Percentiles rank a stretch among this genome's conserved stretches.
Conservation (phyloP, 2,797 vertebrate genomes). For the Artibeus jamaicensis region DNA sequence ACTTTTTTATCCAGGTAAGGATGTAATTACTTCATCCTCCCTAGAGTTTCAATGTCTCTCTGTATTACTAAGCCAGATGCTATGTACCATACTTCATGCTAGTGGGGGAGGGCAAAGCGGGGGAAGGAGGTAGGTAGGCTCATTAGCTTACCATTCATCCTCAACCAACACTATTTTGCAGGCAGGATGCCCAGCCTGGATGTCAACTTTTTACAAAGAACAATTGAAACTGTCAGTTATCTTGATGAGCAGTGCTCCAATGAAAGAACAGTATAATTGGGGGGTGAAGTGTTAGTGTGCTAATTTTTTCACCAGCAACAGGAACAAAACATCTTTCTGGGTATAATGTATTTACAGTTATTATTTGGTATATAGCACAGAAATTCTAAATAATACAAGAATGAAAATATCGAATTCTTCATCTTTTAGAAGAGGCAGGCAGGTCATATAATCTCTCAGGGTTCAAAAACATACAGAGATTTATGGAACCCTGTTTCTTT, state of each 20-base stretch:
- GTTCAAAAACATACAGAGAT: slow-evolving; percentile 18
- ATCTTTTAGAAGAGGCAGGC: slow-evolving; percentile 21
- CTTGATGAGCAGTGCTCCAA: slow-evolving; percentile 36
- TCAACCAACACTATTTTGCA: slow-evolving; percentile 11
- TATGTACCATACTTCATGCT: slow-evolving; percentile 1
- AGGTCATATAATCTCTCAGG: background rate
- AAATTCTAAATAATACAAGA: slow-evolving; percentile 57
- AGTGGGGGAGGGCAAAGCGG: background rate
- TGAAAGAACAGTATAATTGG: slow-evolving; percentile 50
- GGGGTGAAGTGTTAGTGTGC: slow-evolving; percentile 47
- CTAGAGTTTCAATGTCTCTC: background rate
- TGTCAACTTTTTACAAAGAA: slow-evolving; percentile 65
- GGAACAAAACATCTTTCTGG: slow-evolving; percentile 61
- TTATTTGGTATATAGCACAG: slow-evolving; percentile 38
- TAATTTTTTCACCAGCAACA: slow-evolving; percentile 46
- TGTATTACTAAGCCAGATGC: slow-evolving; percentile 45
- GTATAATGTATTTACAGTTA: slow-evolving; percentile 59
- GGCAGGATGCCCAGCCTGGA: slow-evolving; percentile 61
- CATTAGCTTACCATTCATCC: slow-evolving; percentile 52
- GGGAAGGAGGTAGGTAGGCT: background rate
- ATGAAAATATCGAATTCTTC: slow-evolving; percentile 57
- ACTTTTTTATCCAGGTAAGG: background rate
- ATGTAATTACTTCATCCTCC: background rate
- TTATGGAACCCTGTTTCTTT: background rate
- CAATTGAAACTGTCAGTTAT: slow-evolving; percentile 65